Evolutionary conservation across 2,888 invertebrate genomes (phyloP).

Genomic region (Clostera curtula): DNA sequence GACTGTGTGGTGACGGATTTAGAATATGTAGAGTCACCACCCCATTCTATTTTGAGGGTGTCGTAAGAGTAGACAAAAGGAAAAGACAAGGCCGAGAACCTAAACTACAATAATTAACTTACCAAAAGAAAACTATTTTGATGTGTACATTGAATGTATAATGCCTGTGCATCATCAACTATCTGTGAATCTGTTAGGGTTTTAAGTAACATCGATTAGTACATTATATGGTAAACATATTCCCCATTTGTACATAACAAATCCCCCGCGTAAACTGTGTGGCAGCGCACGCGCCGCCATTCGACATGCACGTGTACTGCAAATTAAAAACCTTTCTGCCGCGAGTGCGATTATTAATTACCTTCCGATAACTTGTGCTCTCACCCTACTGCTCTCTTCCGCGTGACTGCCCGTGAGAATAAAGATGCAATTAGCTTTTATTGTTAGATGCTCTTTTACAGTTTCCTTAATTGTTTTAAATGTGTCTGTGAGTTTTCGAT

Average conservation of each 20-base stretch:
- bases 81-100: too few relatives aligned
- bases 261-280: slow-evolving; percentile 16
- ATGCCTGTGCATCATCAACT: too few relatives aligned
- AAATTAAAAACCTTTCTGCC: slow-evolving; percentile 64
- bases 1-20: too few relatives aligned
- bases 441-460: slow-evolving; percentile 27
- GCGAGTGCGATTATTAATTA: slow-evolving; percentile 55
- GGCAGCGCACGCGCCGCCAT: slow-evolving; percentile 50
- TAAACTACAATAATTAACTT: too few relatives aligned
- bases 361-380: slow-evolving; percentile 34
- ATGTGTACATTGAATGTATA: too few relatives aligned
- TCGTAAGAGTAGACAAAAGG: too few relatives aligned
- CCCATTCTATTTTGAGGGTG: too few relatives aligned
- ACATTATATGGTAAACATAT: slow-evolving; percentile 5
- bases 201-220: too few relatives aligned
- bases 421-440: slow-evolving; percentile 38
- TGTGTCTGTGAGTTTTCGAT: too few relatives aligned
- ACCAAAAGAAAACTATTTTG: too few relatives aligned
- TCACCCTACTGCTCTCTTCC: slow-evolving; percentile 30
- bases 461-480: slow-evolving; percentile 8
- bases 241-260: slow-evolving; percentile 9
- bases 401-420: slow-evolving; percentile 39
- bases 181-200: too few relatives aligned
- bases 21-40: too few relatives aligned
- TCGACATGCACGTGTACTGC: slow-evolving; percentile 59